Base-by-base conservation (phyloP, 2,113 vertebrate genomes). In the Callopanchax toddi region DNA sequence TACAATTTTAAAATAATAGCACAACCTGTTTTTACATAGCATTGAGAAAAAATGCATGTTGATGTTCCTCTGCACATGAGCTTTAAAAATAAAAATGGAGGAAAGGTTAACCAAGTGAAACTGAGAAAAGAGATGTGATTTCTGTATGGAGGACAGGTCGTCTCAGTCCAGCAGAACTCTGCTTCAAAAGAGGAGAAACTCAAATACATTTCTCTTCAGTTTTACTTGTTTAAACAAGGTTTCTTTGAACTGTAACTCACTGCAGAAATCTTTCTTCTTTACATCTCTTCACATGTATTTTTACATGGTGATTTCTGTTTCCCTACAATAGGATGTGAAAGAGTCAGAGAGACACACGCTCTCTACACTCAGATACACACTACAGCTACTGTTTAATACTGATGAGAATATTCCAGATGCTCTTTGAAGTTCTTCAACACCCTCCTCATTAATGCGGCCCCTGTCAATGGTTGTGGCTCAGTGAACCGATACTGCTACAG, bases 371-470 rank as follows among this genome's bases (percentile, higher is more conserved):
- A 51, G n/a, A 71, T 21, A 64, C 12, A 74, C 52, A 64, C 29
- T 20, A 18, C 54, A 60, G 46, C 3, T n/a, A 54, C 66, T 61
- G 20, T 46, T 40, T 39, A 17, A 60, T 50, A 81, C 68, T 66
- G 67, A 67, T 79, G 62, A 64, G 39, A 78, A 67, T 71, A 55
- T 72, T 73, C 45, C 11, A 58, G 62, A 73, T 74, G 48, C 68
- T 72, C 46, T 89, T 84, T 86, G 46, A 88, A 67, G 74, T 60
- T 43, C 45, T 45, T 52, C 45, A 43, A 43, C 55, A 34, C 67
- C 77, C 40, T 76, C 63, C 67, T 71, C 76, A 84, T 82, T 65
- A 71, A 71, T 66, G 60, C 25, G 5, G 40, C 49, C 53, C 61
- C 54, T 11, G 61, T 69, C 52, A 44, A 32, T 29, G 36, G 45